Evolutionary conservation across 2,797 vertebrate genomes (phyloP).

Genomic region (Galago senegalensis): DNA sequence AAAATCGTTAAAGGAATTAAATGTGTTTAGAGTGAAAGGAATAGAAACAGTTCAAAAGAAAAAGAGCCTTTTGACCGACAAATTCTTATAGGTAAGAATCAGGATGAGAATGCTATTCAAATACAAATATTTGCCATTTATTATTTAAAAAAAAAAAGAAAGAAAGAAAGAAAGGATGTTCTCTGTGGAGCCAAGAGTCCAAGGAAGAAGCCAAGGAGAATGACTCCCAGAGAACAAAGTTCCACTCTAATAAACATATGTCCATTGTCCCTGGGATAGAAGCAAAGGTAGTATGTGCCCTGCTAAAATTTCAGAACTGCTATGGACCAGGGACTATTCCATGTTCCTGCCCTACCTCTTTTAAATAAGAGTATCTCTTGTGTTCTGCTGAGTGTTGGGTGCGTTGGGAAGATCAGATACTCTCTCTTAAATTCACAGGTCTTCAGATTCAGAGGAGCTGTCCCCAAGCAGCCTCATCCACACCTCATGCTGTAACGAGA

Average conservation of each 20-base stretch:
- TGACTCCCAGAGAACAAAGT: neutral
- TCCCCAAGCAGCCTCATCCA: neutral
- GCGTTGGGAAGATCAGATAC: neutral
- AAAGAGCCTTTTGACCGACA: neutral
- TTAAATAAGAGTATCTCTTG: neutral
- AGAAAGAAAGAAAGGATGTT: neutral
- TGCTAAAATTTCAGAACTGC: neutral
- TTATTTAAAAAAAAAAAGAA: neutral
- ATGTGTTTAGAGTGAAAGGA: neutral
- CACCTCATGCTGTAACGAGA: neutral
- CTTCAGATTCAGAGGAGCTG: neutral
- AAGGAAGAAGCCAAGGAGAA: neutral
- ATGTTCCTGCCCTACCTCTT: neutral
- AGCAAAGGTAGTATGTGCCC: neutral
- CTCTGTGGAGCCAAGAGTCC: neutral
- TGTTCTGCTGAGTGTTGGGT: neutral
- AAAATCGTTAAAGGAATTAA: slow-evolving; percentile 4
- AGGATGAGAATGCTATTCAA: neutral
- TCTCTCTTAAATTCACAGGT: neutral
- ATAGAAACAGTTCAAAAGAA: neutral
- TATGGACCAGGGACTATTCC: neutral
- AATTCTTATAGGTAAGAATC: neutral
- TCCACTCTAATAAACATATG: neutral
- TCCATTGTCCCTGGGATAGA: neutral
- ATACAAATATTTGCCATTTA: neutral